phyloP scores from a whole-genome alignment of 2,113 vertebrate species.

The Natator depressus region DNA sequence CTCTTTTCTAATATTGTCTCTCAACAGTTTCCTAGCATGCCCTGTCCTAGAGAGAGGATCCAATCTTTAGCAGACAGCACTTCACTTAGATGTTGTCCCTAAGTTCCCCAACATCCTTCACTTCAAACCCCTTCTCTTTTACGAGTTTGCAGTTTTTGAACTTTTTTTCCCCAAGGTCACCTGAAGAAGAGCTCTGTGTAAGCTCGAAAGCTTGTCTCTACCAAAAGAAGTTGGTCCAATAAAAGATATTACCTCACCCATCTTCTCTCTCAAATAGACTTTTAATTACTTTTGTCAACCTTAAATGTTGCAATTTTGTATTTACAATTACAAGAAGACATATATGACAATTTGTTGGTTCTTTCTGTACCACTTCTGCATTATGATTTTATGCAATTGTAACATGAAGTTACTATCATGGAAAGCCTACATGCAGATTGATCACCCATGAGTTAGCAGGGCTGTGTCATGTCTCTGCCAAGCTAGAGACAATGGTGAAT shows the following conservation, averaged over 20 bases:
- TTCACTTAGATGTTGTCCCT: neutral
- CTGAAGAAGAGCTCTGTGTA: neutral
- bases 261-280: neutral
- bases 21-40: neutral
- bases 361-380: neutral
- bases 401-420: neutral
- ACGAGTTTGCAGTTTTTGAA: neutral
- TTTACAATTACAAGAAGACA: fast-evolving
- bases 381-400: neutral
- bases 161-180: neutral
- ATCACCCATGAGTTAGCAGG: neutral
- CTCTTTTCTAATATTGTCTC: neutral
- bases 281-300: fast-evolving
- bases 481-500: neutral
- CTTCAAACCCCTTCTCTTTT: neutral
- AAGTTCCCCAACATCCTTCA: neutral
- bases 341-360: neutral
- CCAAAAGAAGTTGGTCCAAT: neutral
- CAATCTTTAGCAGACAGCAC: neutral
- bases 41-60: neutral
- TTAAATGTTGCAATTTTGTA: fast-evolving
- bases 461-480: neutral
- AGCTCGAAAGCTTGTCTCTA: neutral
- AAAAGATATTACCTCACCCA: neutral
- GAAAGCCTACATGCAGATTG: too few species aligned